Evolutionary conservation across 2,113 vertebrate species (phyloP), one percentile per base, ranked within the genome.

Genomic region (Illadopsis cleaveri): DNA sequence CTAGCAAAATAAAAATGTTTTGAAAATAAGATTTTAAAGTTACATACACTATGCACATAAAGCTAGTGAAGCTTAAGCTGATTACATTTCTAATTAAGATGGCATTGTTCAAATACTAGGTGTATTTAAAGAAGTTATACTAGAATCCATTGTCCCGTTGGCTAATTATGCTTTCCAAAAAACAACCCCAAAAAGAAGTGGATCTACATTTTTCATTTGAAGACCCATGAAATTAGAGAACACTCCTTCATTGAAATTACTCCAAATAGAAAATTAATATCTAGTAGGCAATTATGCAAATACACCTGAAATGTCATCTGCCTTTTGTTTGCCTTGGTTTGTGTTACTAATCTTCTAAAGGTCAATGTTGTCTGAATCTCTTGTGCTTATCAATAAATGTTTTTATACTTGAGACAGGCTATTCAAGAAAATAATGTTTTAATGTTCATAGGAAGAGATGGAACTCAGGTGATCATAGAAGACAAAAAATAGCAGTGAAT

Each of bases 261-360:
- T 42, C 7, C 15, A 82, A 56, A 60, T 21, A 2, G 56, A 86
- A 70, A 93, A 25, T 22, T 2, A 66, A 58, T 40, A 11, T 65
- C 21, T 79, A 66, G 18, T n/a, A 77, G 78, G 33, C 64, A 82
- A 53, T 91, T 82, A 72, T 47, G 58, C 77, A 95, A 97, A 97
- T 97, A 94, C 96, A 96, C 90, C 97, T 97, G 90, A 94, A 97
- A 97, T 97, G 95, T 96, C 97, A 97, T 96, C 97, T 96, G 95
- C 96, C 96, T 97, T 96, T 85, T 88, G 95, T 95, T 98, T 98
- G 97, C 95, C 89, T 89, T 97, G 93, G 93, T 93, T 97, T 98
- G 96, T 97, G 93, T 96, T 97, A 97, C 97, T 98, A 95, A 97
- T 95, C 89, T 96, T 95, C 51, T 90, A 50, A 93, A 95, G 82